phyloP scores from a whole-genome alignment of 2,888 invertebrate species.

The Eubasilissa splendida region DNA sequence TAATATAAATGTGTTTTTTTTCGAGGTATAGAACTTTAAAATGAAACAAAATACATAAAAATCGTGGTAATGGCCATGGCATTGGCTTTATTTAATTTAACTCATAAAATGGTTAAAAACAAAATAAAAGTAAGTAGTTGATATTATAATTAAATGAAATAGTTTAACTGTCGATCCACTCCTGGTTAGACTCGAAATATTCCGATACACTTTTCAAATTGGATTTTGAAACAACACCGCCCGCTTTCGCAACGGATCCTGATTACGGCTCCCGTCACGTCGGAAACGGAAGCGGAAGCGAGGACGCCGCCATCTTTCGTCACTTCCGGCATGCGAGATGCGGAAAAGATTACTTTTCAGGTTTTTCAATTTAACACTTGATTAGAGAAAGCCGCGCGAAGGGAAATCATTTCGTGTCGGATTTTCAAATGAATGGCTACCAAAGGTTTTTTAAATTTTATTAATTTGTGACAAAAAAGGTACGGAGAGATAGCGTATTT shows the following conservation, averaged over 20 bases:
- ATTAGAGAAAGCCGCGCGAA: not conserved
- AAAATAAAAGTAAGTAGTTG: too few relatives aligned
- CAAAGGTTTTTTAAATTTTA: not conserved
- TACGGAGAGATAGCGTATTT: too few relatives aligned
- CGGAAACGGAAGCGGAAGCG: conserved; percentile 30
- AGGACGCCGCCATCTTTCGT: conserved; percentile 12
- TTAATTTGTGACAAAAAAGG: too few relatives aligned
- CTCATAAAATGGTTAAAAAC: too few relatives aligned
- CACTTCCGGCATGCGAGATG: conserved; percentile 3
- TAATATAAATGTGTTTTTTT: too few relatives aligned
- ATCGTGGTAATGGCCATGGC: too few relatives aligned
- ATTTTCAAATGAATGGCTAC: not conserved
- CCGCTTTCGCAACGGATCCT: not conserved
- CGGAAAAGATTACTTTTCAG: conserved; percentile 10
- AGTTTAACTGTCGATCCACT: not conserved
- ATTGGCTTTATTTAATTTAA: too few relatives aligned
- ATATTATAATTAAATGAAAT: not conserved
- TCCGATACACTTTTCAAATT: conserved; percentile 38
- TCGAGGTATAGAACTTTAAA: too few relatives aligned
- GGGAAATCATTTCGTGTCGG: not conserved
- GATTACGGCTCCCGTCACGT: conserved; percentile 30
- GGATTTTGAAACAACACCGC: conserved; percentile 27
- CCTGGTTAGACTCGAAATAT: conserved; percentile 28
- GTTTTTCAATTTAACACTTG: conserved; percentile 31
- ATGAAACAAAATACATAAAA: too few relatives aligned